These are phyloP conservation scores for Ophion obscuratus DNA, from an alignment of 2,888 invertebrate genomes.

Conservation along the genomic window DNA sequence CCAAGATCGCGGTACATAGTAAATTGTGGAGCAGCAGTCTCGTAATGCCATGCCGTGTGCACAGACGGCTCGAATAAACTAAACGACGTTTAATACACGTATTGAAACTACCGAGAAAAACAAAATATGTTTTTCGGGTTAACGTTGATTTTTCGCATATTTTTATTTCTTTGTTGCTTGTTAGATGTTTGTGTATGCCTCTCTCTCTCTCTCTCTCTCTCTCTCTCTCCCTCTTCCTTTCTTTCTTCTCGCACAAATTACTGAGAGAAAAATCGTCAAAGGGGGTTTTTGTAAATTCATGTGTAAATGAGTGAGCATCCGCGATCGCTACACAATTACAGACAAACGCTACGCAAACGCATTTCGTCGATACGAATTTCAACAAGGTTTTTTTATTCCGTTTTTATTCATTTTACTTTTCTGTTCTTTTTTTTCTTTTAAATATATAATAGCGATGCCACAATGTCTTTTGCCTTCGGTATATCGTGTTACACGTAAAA, in stretches of 20 bases:
- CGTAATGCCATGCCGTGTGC: constrained; percentile 40
- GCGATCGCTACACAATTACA: constrained; percentile 47
- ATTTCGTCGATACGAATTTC: constrained; percentile 29
- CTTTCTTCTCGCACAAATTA: constrained; percentile 13
- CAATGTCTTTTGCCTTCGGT: constrained; percentile 72
- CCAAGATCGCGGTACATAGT: constrained; percentile 59
- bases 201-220: background rate
- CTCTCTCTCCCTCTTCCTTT: background rate
- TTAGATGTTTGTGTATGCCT: background rate
- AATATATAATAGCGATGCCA: constrained; percentile 79
- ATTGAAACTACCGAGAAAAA: constrained; percentile 51
- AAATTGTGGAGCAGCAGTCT: constrained; percentile 58
- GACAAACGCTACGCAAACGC: constrained; percentile 39
- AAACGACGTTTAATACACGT: constrained; percentile 37
- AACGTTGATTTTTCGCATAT: constrained; percentile 31
- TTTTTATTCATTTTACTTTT: constrained; percentile 74
- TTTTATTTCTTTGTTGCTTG: constrained; percentile 36
- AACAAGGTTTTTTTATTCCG: constrained; percentile 70
- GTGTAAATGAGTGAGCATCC: constrained; percentile 37
- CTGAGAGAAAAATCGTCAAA: background rate
- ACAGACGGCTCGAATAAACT: constrained; percentile 39
- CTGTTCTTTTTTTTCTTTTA: constrained; percentile 57
- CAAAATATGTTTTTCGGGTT: constrained; percentile 16
- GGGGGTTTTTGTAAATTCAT: constrained; percentile 35
- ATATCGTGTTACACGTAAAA: constrained; percentile 75